Conservation (phyloP, 2,888 invertebrate species). For the Zaprionus obscuricornis region DNA sequence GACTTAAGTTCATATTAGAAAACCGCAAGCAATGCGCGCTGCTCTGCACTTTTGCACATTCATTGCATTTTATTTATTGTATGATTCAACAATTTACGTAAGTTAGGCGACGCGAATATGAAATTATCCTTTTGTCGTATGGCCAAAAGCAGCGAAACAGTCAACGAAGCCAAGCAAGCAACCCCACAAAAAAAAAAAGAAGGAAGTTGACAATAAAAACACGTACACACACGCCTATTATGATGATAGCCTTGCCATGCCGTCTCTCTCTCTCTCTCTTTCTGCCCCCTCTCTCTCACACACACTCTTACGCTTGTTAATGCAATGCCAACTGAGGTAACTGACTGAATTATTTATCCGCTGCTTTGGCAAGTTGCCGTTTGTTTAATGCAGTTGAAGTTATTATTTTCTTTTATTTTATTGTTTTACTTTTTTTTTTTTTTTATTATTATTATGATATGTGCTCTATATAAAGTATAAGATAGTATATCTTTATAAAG, state of each 20-base stretch:
- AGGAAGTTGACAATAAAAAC: conserved; percentile 57
- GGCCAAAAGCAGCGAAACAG: no score
- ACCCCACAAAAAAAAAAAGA: no score
- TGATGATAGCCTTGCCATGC: conserved; percentile 27
- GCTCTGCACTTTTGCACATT: conserved; percentile 64
- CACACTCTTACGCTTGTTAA: conserved; percentile 27
- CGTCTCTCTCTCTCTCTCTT: background rate
- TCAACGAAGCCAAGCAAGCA: conserved; percentile 5
- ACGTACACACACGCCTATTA: conserved; percentile 55
- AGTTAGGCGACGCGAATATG: conserved; percentile 67
- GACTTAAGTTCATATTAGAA: conserved; percentile 2
- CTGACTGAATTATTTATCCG: conserved; percentile 46
- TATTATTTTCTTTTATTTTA: no score
- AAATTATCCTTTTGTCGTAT: conserved; percentile 58
- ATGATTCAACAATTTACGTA: conserved; percentile 69
- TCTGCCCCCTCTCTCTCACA: background rate
- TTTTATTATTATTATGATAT: no score
- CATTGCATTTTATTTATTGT: conserved; percentile 67
- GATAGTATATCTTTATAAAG: no score
- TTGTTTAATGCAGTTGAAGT: no score
- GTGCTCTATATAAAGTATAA: no score
- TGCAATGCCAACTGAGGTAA: conserved; percentile 57
- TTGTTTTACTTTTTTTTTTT: no score
- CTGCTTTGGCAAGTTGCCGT: conserved; percentile 41
- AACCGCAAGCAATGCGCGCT: conserved; percentile 56